These are phyloP conservation scores for Narcine bancroftii DNA, from an alignment of 2,113 vertebrate genomes.

Conservation along the genomic window DNA sequence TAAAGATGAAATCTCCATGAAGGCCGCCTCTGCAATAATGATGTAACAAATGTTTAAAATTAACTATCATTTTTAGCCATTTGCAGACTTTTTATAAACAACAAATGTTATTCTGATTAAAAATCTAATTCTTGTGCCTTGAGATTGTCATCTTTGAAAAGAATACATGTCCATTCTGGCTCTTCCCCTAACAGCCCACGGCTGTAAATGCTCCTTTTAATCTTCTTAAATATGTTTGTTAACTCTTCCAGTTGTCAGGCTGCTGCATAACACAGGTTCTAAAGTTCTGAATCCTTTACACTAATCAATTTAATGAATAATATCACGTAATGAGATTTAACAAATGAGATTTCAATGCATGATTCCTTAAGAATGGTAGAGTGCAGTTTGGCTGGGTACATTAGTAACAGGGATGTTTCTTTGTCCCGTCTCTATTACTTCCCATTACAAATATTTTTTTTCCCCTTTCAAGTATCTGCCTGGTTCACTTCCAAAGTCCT, in stretches of 20 bases:
- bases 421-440: not conserved
- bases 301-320: not conserved
- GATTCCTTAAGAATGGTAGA: not conserved
- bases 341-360: not conserved
- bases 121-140: not conserved
- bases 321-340: not conserved
- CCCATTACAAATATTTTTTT: not conserved
- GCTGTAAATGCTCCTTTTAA: not conserved
- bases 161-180: not conserved
- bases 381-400: not conserved
- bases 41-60: too few species aligned
- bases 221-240: not conserved
- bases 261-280: too few species aligned
- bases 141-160: slow-evolving; percentile 1
- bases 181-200: not conserved
- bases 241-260: not conserved
- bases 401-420: not conserved
- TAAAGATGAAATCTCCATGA: too few species aligned
- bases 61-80: not conserved
- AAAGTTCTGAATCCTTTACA: too few species aligned
- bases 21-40: too few species aligned
- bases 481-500: not conserved
- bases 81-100: not conserved
- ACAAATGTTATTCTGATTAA: not conserved
- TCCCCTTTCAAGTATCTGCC: not conserved